A percentile compares a stretch with the other conserved stretches of the same genome.
Conservation (phyloP, 2,888 invertebrate genomes). For the Tipula confusa region DNA sequence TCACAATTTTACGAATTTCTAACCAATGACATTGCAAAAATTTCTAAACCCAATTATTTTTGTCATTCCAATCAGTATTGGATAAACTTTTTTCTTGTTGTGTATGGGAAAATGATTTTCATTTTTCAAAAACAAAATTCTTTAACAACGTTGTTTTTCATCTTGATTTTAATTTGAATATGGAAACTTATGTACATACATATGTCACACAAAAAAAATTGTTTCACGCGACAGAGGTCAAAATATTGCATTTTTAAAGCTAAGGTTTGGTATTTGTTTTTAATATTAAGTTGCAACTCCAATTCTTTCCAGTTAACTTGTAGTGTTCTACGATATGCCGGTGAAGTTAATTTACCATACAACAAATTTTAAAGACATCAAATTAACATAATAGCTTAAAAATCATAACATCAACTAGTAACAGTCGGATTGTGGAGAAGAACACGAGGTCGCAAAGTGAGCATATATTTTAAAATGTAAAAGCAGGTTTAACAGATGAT, state of each 20-base stretch:
- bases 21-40: neutral
- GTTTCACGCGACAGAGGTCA: neutral
- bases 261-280: too few relatives aligned
- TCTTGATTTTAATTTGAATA: neutral
- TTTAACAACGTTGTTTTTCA: neutral
- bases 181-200: neutral
- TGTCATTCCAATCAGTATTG: neutral
- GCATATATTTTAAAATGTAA: too few relatives aligned
- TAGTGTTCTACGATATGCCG: too few relatives aligned
- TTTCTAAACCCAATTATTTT: neutral
- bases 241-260: neutral
- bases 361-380: too few relatives aligned
- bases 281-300: too few relatives aligned
- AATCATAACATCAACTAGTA: too few relatives aligned
- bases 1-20: neutral
- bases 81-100: neutral
- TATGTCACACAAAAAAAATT: neutral
- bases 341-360: too few relatives aligned
- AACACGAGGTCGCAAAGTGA: too few relatives aligned
- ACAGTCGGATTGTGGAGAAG: too few relatives aligned
- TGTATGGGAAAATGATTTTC: neutral
- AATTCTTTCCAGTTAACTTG: too few relatives aligned
- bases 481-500: too few relatives aligned
- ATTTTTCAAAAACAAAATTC: neutral
- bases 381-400: too few relatives aligned